These are phyloP conservation scores for Notocelia uddmanniana DNA, from an alignment of 2,888 invertebrate genomes.

Conservation along the genomic window DNA sequence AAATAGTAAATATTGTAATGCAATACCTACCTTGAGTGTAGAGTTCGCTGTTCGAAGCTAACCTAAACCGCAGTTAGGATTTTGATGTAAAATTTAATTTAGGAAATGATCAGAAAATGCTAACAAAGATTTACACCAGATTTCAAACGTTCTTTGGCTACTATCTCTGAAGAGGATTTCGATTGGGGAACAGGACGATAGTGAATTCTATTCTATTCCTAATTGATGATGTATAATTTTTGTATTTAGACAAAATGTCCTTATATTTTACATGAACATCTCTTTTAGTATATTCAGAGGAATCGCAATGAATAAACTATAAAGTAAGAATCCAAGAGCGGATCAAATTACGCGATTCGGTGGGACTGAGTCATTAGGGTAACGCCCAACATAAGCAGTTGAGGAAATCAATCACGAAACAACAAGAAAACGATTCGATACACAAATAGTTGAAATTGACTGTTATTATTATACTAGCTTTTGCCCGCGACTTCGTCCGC, in stretches of 20 bases:
- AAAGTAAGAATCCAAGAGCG: background rate
- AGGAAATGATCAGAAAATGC: background rate
- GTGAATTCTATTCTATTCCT: too few species aligned
- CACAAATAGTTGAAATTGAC: constrained; percentile 7
- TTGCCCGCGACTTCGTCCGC: too few species aligned
- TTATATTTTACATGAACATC: background rate
- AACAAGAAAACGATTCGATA: constrained; percentile 21
- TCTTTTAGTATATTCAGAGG: background rate
- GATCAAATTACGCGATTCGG: constrained; percentile 11
- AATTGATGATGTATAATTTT: background rate
- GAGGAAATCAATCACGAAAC: constrained; percentile 33
- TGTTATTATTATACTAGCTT: too few species aligned
- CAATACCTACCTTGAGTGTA: background rate
- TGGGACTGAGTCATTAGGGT: constrained; percentile 33
- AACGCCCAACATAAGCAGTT: constrained; percentile 22
- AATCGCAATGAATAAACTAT: background rate
- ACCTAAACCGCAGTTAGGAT: background rate
- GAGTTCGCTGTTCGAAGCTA: too few species aligned
- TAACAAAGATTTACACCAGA: background rate
- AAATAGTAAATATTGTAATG: background rate
- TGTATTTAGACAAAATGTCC: too few species aligned
- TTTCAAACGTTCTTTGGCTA: background rate
- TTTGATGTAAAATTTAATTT: background rate
- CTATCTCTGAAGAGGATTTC: too few species aligned
- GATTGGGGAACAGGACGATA: too few species aligned